Evolutionary conservation across 2,888 invertebrate species (phyloP).

Genomic region (Taphrorychus bicolor): DNA sequence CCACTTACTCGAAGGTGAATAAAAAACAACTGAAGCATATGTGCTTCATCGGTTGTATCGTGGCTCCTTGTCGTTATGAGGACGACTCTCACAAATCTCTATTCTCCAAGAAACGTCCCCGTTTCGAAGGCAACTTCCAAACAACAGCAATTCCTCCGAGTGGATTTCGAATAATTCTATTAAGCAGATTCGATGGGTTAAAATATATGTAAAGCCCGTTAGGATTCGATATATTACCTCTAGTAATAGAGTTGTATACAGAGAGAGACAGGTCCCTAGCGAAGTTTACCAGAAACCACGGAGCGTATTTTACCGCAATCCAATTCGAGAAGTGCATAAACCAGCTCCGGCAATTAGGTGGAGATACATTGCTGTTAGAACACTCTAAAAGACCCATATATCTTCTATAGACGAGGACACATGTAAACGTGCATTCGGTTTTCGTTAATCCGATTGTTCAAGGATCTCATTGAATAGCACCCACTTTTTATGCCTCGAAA

Average conservation of each 20-base stretch:
- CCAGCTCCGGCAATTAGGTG: slow-evolving; percentile 58
- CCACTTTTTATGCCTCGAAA: background rate
- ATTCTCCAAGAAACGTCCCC: background rate
- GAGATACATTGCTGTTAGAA: slow-evolving; percentile 55
- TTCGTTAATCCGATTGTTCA: slow-evolving; percentile 22
- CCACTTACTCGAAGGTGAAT: slow-evolving; percentile 31
- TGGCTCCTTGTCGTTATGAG: background rate
- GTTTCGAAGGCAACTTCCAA: slow-evolving; percentile 1
- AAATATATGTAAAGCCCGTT: slow-evolving; percentile 48
- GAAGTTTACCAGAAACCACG: slow-evolving; percentile 59
- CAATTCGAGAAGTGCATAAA: slow-evolving; percentile 60
- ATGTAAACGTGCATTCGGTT: slow-evolving; percentile 30
- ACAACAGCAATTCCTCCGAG: slow-evolving; percentile 50
- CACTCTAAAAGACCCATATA: slow-evolving; percentile 48
- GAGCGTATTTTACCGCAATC: slow-evolving; percentile 60
- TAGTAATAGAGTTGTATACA: slow-evolving; percentile 53
- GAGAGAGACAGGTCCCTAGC: slow-evolving; percentile 56
- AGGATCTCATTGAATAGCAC: background rate
- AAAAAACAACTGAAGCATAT: slow-evolving; percentile 10
- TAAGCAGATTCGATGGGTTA: slow-evolving; percentile 51
- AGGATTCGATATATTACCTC: slow-evolving; percentile 58
- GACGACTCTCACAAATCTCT: background rate
- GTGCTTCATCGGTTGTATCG: background rate
- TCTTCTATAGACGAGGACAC: slow-evolving; percentile 29
- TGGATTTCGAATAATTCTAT: slow-evolving; percentile 53